Evolutionary conservation across 1,140 invertebrate species (phyloP).

Genomic region (Pentalonia nigronervosa): DNA sequence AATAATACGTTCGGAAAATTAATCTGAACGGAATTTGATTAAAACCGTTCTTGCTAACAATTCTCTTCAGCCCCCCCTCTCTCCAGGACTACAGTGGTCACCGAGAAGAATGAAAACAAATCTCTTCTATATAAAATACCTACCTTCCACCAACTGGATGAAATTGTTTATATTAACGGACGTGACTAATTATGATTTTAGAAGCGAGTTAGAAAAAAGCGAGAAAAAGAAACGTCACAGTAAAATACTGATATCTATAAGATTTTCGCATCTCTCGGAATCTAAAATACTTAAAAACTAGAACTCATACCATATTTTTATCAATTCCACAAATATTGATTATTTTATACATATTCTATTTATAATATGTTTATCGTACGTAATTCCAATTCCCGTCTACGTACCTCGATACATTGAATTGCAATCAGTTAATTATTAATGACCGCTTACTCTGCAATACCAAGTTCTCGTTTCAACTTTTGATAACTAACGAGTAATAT

Average conservation of each 20-base stretch:
- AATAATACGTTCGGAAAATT: neutral
- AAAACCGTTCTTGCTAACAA: neutral
- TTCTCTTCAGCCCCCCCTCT: neutral
- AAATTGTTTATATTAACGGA: neutral
- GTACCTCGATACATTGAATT: neutral
- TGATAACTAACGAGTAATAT: neutral
- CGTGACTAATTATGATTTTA: neutral
- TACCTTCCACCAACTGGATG: neutral
- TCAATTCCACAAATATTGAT: neutral
- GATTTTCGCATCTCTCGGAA: neutral
- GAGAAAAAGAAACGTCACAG: neutral
- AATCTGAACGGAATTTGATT: neutral
- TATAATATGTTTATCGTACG: neutral
- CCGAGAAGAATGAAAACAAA: neutral
- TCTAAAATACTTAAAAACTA: neutral
- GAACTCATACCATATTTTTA: neutral
- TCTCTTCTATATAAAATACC: neutral
- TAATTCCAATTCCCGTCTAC: neutral
- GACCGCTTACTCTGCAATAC: neutral
- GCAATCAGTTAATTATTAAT: neutral
- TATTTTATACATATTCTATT: neutral
- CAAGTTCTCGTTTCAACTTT: neutral
- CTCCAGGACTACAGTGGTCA: neutral
- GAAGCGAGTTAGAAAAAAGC: neutral
- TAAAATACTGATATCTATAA: neutral